A percentile compares a stretch with the other conserved stretches of the same genome.
phyloP scores from a whole-genome alignment of 2,113 vertebrate species.

The Protobothrops flavoviridis region DNA sequence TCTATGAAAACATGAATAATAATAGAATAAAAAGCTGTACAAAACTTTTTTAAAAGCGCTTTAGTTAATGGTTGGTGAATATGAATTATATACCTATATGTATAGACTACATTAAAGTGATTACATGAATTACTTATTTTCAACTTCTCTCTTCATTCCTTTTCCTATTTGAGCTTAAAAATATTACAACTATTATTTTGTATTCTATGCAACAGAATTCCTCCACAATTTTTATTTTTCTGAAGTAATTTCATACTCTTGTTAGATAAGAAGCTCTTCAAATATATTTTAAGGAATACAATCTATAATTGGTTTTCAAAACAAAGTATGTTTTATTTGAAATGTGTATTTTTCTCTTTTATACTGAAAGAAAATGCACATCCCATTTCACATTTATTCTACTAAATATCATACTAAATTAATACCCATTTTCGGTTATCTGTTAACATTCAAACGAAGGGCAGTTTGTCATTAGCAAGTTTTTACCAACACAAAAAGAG shows the following conservation, averaged over 20 bases:
- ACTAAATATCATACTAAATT: conserved; percentile 10
- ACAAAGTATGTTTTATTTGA: not conserved
- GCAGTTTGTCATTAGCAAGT: not conserved
- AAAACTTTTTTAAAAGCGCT: not conserved
- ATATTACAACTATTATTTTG: not conserved
- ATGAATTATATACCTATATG: not conserved
- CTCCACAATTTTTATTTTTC: not conserved
- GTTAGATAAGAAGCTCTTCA: not conserved
- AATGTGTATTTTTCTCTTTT: not conserved
- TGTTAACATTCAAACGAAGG: conserved; percentile 10
- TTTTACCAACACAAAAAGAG: conserved; percentile 1
- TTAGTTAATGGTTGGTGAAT: not conserved
- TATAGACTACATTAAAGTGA: not conserved
- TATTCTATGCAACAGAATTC: not conserved
- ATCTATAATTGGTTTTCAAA: not conserved
- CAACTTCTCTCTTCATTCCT: not conserved
- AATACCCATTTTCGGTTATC: not conserved
- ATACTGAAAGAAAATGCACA: conserved; percentile 4
- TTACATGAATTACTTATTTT: accelerated
- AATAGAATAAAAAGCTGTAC: not conserved
- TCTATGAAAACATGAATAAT: not conserved
- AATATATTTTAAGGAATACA: not conserved
- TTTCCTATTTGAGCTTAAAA: not conserved
- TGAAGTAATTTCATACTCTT: not conserved
- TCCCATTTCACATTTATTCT: not conserved